Evolutionary conservation across 2,888 invertebrate genomes (phyloP).

Genomic region (Rhamnusium bicolor): DNA sequence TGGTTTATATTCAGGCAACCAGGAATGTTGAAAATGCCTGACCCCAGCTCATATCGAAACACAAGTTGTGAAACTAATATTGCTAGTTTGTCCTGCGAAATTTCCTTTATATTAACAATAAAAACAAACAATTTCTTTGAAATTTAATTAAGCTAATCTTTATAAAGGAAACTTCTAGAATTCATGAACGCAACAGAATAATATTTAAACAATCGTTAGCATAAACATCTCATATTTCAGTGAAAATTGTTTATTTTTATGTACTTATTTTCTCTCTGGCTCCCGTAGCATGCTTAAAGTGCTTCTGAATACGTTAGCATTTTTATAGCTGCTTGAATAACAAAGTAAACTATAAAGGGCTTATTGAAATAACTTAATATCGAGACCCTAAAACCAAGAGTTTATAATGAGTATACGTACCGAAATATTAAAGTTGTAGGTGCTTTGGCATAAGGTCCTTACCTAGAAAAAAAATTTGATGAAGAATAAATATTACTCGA

Average conservation of each 20-base stretch:
- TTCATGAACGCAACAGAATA: conserved; percentile 45
- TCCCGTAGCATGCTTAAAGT: conserved; percentile 42
- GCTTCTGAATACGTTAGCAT: conserved; percentile 49
- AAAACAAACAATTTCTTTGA: background rate
- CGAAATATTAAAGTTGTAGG: background rate
- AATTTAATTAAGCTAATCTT: conserved; percentile 27
- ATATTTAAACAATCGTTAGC: conserved; percentile 50
- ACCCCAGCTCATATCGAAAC: background rate
- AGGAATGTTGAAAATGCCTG: background rate
- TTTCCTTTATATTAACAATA: too few relatives aligned
- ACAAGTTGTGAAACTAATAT: background rate
- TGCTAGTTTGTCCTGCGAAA: background rate
- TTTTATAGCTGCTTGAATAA: conserved; percentile 49
- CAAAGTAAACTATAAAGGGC: conserved; percentile 42
- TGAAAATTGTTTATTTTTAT: conserved; percentile 49
- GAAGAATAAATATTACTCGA: too few relatives aligned
- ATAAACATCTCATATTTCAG: conserved; percentile 50
- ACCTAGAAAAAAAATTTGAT: conserved; percentile 8
- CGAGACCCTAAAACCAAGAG: background rate
- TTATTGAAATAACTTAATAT: conserved; percentile 50
- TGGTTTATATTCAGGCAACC: background rate
- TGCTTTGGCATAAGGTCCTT: background rate
- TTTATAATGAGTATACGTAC: conserved; percentile 15
- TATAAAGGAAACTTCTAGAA: conserved; percentile 13
- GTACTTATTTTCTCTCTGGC: conserved; percentile 42